These are phyloP conservation scores for Lithophane semibrunnea DNA, from an alignment of 2,888 invertebrate species.

Conservation along the genomic window DNA sequence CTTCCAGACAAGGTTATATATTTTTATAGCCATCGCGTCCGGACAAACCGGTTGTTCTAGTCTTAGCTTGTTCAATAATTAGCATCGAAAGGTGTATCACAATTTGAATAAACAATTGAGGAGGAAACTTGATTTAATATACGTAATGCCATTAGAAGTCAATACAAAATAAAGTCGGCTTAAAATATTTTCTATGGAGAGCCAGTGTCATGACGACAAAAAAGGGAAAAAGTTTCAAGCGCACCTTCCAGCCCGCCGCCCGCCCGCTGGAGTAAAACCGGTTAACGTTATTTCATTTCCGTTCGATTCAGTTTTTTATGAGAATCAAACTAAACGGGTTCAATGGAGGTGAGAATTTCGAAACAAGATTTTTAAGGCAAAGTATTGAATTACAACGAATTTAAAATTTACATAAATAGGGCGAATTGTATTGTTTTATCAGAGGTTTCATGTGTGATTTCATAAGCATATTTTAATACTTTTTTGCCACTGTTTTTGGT, in stretches of 20 bases:
- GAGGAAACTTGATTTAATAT: slow-evolving; percentile 43
- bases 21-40: slow-evolving; percentile 61
- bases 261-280: slow-evolving; percentile 84
- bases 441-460: slow-evolving; percentile 9
- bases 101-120: slow-evolving; percentile 53
- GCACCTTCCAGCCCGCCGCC: slow-evolving; percentile 77
- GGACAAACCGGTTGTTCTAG: slow-evolving; percentile 58
- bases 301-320: slow-evolving; percentile 89
- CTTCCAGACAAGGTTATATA: slow-evolving; percentile 60
- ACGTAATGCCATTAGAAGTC: slow-evolving; percentile 41
- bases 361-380: slow-evolving; percentile 69
- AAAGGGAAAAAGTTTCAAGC: slow-evolving; percentile 76
- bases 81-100: slow-evolving; percentile 51
- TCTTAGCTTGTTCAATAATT: slow-evolving; percentile 60
- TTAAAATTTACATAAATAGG: slow-evolving; percentile 42
- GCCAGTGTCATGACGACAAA: slow-evolving; percentile 74
- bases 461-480: background rate
- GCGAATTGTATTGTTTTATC: slow-evolving; percentile 50
- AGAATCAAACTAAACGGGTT: slow-evolving; percentile 84
- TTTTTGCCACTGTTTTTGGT: background rate
- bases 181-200: slow-evolving; percentile 59
- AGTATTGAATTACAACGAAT: slow-evolving; percentile 58
- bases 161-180: slow-evolving; percentile 51
- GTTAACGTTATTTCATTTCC: slow-evolving; percentile 89
- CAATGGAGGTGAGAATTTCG: slow-evolving; percentile 79